phyloP scores from a whole-genome alignment of 2,888 invertebrate species.

The Heliconius ismenius region DNA sequence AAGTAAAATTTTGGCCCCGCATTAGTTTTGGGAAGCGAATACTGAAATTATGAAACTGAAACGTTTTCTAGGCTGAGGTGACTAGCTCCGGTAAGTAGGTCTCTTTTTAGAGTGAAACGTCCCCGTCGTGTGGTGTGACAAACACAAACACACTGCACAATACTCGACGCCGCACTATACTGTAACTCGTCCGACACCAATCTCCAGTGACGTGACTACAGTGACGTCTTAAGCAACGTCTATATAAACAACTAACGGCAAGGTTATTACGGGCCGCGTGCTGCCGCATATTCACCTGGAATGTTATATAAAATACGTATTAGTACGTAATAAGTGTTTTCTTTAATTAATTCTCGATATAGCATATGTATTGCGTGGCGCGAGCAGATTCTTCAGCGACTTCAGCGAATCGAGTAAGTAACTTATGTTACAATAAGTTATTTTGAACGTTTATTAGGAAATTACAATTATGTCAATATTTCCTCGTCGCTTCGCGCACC shows the following conservation, averaged over 20 bases:
- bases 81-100: constrained; percentile 15
- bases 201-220: neutral
- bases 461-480: too few relatives aligned
- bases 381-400: neutral
- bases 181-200: neutral
- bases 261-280: constrained; percentile 15
- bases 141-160: neutral
- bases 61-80: constrained; percentile 24
- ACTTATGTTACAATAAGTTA: neutral
- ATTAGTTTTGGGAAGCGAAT: neutral
- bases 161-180: neutral
- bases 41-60: neutral
- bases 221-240: too few relatives aligned
- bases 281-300: neutral
- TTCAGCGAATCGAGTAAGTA: neutral
- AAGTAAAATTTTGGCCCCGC: neutral
- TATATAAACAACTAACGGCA: neutral
- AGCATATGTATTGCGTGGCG: neutral
- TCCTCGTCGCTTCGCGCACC: neutral
- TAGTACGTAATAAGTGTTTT: neutral
- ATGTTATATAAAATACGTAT: neutral
- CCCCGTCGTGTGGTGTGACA: neutral
- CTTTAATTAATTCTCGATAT: too few relatives aligned
- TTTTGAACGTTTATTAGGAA: too few relatives aligned
- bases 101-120: constrained; percentile 12